Evolutionary conservation across 2,113 vertebrate species (phyloP).

Genomic region (Cyprinodon brontotheroides): DNA sequence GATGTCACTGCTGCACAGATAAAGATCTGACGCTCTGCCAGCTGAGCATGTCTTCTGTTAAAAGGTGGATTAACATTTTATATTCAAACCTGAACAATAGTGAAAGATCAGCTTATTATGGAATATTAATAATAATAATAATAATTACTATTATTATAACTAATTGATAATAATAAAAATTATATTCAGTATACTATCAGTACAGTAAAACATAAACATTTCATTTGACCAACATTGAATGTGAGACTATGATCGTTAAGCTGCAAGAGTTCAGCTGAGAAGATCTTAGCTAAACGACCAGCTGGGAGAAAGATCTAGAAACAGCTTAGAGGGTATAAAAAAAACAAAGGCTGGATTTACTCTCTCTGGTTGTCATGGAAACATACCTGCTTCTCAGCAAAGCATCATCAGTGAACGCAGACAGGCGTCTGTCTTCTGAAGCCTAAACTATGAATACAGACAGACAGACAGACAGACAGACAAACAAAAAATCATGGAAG

Average conservation of each 20-base stretch:
- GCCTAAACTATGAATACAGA: neutral
- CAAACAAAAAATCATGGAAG: constrained; percentile 18
- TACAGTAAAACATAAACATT: neutral
- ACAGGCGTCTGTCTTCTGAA: constrained; percentile 42
- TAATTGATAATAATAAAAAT: neutral
- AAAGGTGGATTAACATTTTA: neutral
- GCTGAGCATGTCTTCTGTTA: neutral
- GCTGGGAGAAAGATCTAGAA: constrained; percentile 26
- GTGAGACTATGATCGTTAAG: neutral
- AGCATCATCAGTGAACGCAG: constrained; percentile 47
- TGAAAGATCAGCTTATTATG: neutral
- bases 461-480: constrained; percentile 2
- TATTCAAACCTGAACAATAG: neutral
- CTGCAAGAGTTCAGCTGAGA: neutral
- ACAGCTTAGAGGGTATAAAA: constrained; percentile 27
- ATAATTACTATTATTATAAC: neutral
- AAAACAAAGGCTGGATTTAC: constrained; percentile 45
- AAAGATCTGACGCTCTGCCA: neutral
- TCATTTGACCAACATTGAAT: neutral
- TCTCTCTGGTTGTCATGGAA: constrained; percentile 63
- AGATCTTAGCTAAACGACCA: constrained; percentile 2
- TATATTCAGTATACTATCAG: neutral
- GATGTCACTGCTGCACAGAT: constrained; percentile 41
- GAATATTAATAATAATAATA: neutral
- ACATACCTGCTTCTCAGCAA: constrained; percentile 64